Evolutionary conservation across 2,888 invertebrate genomes (phyloP).

Genomic region (Cephus pygmeus): DNA sequence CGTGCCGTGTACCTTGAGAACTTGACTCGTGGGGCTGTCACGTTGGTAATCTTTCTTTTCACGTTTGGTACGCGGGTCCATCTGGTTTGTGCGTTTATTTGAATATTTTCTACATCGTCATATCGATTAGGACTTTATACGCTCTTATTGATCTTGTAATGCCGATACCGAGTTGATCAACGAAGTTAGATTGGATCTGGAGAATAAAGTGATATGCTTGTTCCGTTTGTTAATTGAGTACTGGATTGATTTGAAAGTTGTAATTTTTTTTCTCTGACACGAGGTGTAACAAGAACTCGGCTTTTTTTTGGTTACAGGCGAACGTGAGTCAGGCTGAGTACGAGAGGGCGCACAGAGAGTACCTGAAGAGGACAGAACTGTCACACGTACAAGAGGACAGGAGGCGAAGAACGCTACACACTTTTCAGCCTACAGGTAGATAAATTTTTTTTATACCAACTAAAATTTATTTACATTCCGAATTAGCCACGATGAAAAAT

Average conservation of each 20-base stretch:
- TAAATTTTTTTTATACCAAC: neutral
- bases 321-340: slow-evolving; percentile 76
- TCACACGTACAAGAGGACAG: slow-evolving; percentile 39
- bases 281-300: neutral
- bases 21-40: neutral
- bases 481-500: neutral
- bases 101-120: neutral
- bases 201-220: neutral
- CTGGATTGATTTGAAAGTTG: neutral
- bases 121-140: neutral
- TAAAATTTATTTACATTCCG: slow-evolving; percentile 5
- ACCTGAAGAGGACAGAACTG: slow-evolving; percentile 64
- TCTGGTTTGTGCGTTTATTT: neutral
- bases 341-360: slow-evolving; percentile 72
- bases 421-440: slow-evolving; percentile 57
- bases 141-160: neutral
- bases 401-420: slow-evolving; percentile 53
- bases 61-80: neutral
- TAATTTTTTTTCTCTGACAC: neutral
- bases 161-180: neutral
- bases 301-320: slow-evolving; percentile 65
- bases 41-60: neutral
- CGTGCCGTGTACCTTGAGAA: neutral
- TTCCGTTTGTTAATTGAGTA: neutral
- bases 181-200: neutral